phyloP scores from a whole-genome alignment of 2,888 invertebrate genomes.

The Pheosia tremula region DNA sequence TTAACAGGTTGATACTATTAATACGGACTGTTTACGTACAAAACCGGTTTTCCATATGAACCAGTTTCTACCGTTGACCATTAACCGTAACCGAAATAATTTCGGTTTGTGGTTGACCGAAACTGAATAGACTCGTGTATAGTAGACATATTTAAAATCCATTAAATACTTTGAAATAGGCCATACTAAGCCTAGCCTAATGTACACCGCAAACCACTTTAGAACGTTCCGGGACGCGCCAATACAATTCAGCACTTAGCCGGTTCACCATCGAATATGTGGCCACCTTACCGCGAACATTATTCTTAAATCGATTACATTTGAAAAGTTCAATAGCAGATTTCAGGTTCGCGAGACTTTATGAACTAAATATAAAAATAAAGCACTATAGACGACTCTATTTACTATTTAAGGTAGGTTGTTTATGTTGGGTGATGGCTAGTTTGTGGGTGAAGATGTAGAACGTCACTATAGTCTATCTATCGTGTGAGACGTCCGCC shows the following conservation, averaged over 20 bases:
- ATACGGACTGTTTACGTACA: too few species aligned
- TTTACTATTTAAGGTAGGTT: conserved; percentile 38
- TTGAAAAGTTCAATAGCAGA: conserved; percentile 38
- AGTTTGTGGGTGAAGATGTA: conserved; percentile 46
- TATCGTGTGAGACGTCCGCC: conserved; percentile 42
- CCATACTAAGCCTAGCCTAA: conserved; percentile 38
- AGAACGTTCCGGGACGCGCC: conserved; percentile 56
- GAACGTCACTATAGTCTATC: conserved; percentile 46
- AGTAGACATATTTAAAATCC: neutral
- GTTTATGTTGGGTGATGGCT: conserved; percentile 50
- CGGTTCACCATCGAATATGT: conserved; percentile 50
- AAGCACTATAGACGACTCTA: conserved; percentile 45
- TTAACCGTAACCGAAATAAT: too few species aligned
- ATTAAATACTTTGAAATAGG: neutral
- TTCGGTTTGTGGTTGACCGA: too few species aligned
- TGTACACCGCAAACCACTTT: conserved; percentile 56
- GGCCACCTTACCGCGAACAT: conserved; percentile 27
- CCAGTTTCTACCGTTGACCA: too few species aligned
- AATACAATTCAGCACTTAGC: conserved; percentile 69
- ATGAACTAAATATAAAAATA: conserved; percentile 55
- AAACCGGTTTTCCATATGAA: too few species aligned
- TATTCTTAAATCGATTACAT: conserved; percentile 34
- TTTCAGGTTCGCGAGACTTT: conserved; percentile 34
- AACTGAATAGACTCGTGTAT: neutral
- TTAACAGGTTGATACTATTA: too few species aligned